Percentiles rank a stretch among this genome's conserved stretches.
Evolutionary conservation across 2,797 vertebrate species (phyloP).

Genomic region (Pterois miles): DNA sequence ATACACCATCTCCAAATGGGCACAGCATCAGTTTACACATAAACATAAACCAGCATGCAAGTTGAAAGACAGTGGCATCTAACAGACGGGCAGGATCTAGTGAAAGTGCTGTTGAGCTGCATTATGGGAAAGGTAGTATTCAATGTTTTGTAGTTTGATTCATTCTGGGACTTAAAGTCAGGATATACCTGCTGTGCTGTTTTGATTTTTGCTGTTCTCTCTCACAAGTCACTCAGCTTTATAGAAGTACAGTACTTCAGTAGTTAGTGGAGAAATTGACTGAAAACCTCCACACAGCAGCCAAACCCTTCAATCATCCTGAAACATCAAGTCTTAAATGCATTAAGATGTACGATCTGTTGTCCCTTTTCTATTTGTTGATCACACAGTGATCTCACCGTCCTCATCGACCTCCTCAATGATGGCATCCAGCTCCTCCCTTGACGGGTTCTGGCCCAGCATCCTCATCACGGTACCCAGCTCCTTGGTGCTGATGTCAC

Average conservation of each 20-base stretch:
- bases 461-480: conserved; percentile 98
- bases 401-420: conserved; percentile 99
- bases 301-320: not conserved
- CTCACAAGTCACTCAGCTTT: not conserved
- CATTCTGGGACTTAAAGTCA: not conserved
- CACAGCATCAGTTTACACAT: not conserved
- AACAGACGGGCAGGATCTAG: not conserved
- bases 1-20: too few species aligned
- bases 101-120: not conserved
- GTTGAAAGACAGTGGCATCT: not conserved
- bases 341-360: not conserved
- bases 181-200: not conserved
- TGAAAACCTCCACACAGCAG: not conserved
- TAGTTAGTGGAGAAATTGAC: not conserved
- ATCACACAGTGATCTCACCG: conserved; percentile 80
- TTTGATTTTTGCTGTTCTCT: not conserved
- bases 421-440: conserved; percentile 98
- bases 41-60: not conserved
- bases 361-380: not conserved
- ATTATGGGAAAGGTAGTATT: not conserved
- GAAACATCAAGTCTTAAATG: not conserved
- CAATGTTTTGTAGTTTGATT: not conserved
- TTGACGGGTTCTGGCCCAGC: conserved; percentile 96
- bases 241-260: not conserved
- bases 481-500: conserved; percentile 99